Conservation (phyloP, 2,888 invertebrate species). For the Agelastica alni region DNA sequence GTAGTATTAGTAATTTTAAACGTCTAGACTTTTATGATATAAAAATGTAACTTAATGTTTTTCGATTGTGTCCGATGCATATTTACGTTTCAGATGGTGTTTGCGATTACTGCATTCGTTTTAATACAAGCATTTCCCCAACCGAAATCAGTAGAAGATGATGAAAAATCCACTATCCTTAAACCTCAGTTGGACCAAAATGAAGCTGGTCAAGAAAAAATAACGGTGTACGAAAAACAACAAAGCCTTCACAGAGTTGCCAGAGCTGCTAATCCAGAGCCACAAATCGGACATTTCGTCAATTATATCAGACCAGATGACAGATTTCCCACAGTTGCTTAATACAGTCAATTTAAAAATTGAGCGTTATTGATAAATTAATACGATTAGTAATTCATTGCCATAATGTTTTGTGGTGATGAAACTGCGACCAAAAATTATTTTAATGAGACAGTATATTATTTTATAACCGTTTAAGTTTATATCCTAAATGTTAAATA, state of each 20-base stretch:
- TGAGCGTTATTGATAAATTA: too few relatives aligned
- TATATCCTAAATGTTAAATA: too few relatives aligned
- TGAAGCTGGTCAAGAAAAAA: neutral
- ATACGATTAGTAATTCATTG: too few relatives aligned
- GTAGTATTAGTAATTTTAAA: too few relatives aligned
- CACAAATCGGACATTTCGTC: constrained; percentile 1
- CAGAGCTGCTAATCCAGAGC: neutral
- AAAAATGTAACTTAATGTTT: too few relatives aligned
- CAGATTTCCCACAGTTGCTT: constrained; percentile 5
- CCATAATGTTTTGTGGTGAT: too few relatives aligned
- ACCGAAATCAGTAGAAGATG: neutral
- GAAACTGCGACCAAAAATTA: too few relatives aligned
- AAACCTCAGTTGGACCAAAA: neutral
- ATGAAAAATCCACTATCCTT: neutral
- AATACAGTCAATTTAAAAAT: neutral
- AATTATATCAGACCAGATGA: neutral
- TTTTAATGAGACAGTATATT: too few relatives aligned
- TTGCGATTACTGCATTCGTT: neutral
- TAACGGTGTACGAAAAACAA: neutral
- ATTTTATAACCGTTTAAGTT: too few relatives aligned
- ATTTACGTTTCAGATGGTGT: too few relatives aligned
- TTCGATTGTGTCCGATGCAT: too few relatives aligned
- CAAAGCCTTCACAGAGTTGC: neutral
- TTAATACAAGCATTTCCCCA: neutral
- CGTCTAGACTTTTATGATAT: too few relatives aligned